phyloP scores from a whole-genome alignment of 1,140 invertebrate genomes.

The Bombus cullumanus region DNA sequence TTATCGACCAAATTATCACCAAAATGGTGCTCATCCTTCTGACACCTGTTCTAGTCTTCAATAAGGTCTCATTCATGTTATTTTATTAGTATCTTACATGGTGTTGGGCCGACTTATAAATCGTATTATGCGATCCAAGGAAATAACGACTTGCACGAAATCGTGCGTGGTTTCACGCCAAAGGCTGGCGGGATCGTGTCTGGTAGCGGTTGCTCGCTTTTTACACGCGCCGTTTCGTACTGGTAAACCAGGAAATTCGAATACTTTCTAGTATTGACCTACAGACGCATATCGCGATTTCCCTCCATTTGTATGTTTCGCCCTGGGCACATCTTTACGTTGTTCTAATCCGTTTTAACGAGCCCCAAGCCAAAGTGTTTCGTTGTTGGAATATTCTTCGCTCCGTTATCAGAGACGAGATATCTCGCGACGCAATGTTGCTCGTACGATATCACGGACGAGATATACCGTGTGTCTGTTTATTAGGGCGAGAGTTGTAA shows the following conservation, averaged over 20 bases:
- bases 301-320: neutral
- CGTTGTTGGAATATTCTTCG: no score
- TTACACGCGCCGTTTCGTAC: slow-evolving; percentile 58
- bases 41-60: no score
- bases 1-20: no score
- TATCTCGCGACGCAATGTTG: no score
- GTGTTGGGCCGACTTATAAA: no score
- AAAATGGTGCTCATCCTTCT: no score
- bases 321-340: neutral
- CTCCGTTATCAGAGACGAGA: no score
- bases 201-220: slow-evolving; percentile 65
- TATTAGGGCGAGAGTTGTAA: no score
- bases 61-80: no score
- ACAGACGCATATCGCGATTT: slow-evolving; percentile 40
- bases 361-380: neutral
- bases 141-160: neutral
- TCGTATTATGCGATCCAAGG: neutral
- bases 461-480: no score
- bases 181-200: neutral
- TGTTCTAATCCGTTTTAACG: neutral
- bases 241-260: slow-evolving; percentile 62
- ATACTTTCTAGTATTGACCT: slow-evolving; percentile 73
- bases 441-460: no score
- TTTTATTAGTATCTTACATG: no score
- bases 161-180: neutral